Evolutionary conservation across 1,140 invertebrate genomes (phyloP).

Genomic region (Mylabris phalerata): DNA sequence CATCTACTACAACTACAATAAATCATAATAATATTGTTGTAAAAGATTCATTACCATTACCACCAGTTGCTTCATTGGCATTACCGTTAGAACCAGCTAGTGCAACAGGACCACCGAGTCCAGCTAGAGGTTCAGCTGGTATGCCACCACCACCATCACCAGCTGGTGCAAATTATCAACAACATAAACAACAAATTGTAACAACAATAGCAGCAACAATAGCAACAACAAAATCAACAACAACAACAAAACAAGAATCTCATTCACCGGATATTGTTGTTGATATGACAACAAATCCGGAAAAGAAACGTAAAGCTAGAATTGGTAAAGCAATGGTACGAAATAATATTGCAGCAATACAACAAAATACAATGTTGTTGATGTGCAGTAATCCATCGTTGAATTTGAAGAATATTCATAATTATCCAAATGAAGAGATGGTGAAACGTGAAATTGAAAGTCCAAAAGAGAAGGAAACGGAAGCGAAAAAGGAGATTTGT

Average conservation of each 20-base stretch:
- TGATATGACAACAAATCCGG: slow-evolving; percentile 17
- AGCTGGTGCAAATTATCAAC: slow-evolving; percentile 34
- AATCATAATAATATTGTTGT: slow-evolving; percentile 33
- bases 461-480: slow-evolving; percentile 40
- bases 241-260: slow-evolving; percentile 35
- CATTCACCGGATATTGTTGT: slow-evolving; percentile 17
- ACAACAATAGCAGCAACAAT: slow-evolving; percentile 34
- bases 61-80: slow-evolving; percentile 53
- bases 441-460: slow-evolving; percentile 37
- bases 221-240: slow-evolving; percentile 33
- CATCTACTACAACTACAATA: too few relatives aligned
- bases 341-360: slow-evolving; percentile 47
- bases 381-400: slow-evolving; percentile 36
- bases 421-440: slow-evolving; percentile 33
- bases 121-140: slow-evolving; percentile 55
- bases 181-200: slow-evolving; percentile 22
- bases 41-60: slow-evolving; percentile 38
- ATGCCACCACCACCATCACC: slow-evolving; percentile 49
- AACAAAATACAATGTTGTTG: slow-evolving; percentile 39
- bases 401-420: too few relatives aligned
- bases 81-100: slow-evolving; percentile 54
- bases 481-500: slow-evolving; percentile 29
- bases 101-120: slow-evolving; percentile 59
- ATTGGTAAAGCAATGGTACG: slow-evolving; percentile 62
- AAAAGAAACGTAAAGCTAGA: slow-evolving; percentile 50